Evolutionary conservation across 2,797 vertebrate species (phyloP).

Genomic region (Tarsius wallacei): DNA sequence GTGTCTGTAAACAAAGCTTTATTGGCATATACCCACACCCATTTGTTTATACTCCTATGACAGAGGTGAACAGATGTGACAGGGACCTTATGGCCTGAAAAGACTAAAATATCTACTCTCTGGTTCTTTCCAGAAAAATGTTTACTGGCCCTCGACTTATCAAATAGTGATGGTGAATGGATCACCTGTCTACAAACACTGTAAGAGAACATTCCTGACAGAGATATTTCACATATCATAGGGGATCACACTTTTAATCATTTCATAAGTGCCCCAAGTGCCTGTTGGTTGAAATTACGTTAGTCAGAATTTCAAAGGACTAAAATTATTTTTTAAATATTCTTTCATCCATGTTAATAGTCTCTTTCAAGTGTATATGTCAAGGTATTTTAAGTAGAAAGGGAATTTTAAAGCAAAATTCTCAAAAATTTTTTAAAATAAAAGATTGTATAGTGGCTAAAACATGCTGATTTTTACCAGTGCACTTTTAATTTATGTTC

Average conservation of each 20-base stretch:
- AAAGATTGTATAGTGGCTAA: conserved; percentile 54
- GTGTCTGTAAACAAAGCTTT: background rate
- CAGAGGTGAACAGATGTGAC: background rate
- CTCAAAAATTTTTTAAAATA: background rate
- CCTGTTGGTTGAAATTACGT: background rate
- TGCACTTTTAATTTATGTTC: conserved; percentile 58
- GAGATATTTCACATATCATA: background rate
- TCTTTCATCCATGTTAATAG: conserved; percentile 39
- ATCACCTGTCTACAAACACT: background rate
- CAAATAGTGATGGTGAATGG: background rate
- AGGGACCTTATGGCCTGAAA: background rate
- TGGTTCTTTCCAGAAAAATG: background rate
- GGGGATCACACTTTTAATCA: background rate
- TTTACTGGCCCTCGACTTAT: background rate
- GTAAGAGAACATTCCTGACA: background rate
- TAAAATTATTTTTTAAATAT: background rate
- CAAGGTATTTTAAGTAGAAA: conserved; percentile 68
- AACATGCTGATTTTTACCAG: conserved; percentile 47
- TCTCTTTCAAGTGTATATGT: conserved; percentile 44
- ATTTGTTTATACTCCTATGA: background rate
- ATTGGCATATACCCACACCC: background rate
- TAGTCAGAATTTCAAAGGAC: conserved; percentile 43
- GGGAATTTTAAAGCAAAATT: conserved; percentile 68
- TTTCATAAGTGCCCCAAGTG: background rate
- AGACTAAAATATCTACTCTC: background rate